A percentile compares a stretch with the other conserved stretches of the same genome.
Conservation (phyloP, 1,140 invertebrate genomes). For the Zaprionus vittiger region DNA sequence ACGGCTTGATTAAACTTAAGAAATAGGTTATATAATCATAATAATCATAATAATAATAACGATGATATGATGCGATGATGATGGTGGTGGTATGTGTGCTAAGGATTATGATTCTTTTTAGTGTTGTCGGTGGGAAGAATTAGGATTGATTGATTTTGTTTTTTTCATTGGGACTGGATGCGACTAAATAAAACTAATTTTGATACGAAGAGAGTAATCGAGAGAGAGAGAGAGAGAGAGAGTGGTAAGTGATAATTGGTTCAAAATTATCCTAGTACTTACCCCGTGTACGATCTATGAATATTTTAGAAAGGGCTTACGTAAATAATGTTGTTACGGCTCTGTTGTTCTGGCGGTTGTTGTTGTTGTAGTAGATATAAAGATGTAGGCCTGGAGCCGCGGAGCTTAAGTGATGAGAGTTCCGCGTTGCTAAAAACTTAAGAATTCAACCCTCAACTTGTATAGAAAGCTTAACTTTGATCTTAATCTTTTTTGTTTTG, state of each 20-base stretch:
- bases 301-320: conserved; percentile 68
- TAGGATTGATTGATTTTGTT: background rate
- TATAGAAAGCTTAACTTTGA: conserved; percentile 74
- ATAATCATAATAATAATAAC: conserved; percentile 26
- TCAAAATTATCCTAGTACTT: conserved; percentile 79
- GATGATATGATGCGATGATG: conserved; percentile 3
- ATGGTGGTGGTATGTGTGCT: conserved; percentile 4
- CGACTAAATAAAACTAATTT: conserved; percentile 7
- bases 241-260: conserved; percentile 27
- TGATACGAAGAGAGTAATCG: conserved; percentile 5
- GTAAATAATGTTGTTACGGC: conserved; percentile 53
- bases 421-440: conserved; percentile 76
- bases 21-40: conserved; percentile 44
- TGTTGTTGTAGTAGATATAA: conserved; percentile 19
- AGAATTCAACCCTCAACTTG: conserved; percentile 82
- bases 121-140: conserved; percentile 6
- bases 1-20: conserved; percentile 76
- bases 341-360: conserved; percentile 40
- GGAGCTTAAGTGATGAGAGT: conserved; percentile 57
- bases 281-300: conserved; percentile 62
- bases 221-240: conserved; percentile 35
- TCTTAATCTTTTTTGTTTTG: conserved; percentile 36
- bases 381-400: conserved; percentile 51
- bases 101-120: background rate
- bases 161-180: conserved; percentile 3